These are phyloP conservation scores for Anthopleura xanthogrammica DNA, from an alignment of 92 coral and sea anemone species.

Conservation along the genomic window DNA sequence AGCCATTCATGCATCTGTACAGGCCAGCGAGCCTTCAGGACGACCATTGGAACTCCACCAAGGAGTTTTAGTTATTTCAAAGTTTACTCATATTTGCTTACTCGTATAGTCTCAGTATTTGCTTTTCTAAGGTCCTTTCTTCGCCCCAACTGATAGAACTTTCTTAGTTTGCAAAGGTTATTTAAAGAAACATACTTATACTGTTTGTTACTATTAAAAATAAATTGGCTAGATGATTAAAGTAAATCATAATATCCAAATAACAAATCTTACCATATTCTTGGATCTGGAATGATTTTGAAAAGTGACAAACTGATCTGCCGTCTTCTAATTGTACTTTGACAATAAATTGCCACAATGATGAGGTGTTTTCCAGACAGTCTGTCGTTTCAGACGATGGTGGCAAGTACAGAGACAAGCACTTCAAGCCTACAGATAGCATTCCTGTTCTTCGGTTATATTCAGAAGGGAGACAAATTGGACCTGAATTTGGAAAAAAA, in stretches of 20 bases:
- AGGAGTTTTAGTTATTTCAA: too few relatives aligned
- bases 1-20: too few relatives aligned
- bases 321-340: slow-evolving; percentile 14
- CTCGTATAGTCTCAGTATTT: too few relatives aligned
- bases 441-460: background rate
- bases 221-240: background rate
- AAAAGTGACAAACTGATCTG: slow-evolving; percentile 8
- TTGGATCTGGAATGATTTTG: slow-evolving; percentile 14
- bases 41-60: too few relatives aligned
- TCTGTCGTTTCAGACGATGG: background rate
- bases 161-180: too few relatives aligned
- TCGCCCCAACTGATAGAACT: too few relatives aligned
- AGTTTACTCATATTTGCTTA: too few relatives aligned
- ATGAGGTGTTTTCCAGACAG: background rate
- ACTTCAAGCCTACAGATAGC: background rate
- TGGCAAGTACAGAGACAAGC: background rate
- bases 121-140: too few relatives aligned
- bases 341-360: slow-evolving; percentile 10
- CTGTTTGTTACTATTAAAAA: too few relatives aligned
- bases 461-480: slow-evolving; percentile 7
- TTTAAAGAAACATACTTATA: too few relatives aligned
- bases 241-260: too few relatives aligned
- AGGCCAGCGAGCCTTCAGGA: too few relatives aligned
- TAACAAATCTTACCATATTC: background rate
- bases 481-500: background rate